These are phyloP conservation scores for Myotis planiceps DNA, from an alignment of 2,797 vertebrate species.

Conservation along the genomic window DNA sequence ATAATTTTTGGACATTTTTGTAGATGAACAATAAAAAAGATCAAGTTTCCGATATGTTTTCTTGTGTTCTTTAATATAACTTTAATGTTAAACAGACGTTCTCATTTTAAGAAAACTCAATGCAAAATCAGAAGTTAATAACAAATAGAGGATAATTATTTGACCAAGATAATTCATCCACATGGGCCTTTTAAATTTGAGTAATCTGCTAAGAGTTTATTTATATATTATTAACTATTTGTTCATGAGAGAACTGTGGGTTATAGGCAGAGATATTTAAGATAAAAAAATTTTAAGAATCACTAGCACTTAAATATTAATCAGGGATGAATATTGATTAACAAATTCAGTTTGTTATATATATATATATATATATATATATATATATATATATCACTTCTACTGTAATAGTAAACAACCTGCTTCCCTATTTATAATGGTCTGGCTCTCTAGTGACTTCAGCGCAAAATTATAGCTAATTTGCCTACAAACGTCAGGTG, in stretches of 20 bases:
- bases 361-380: no score
- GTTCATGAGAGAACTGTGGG: neutral
- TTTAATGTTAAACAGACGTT: constrained; percentile 12
- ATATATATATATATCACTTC: no score
- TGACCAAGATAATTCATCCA: neutral
- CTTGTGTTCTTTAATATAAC: neutral
- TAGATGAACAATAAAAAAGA: constrained; percentile 28
- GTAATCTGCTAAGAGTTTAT: neutral
- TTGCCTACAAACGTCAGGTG: no score
- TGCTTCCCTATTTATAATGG: no score
- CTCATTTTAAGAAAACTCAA: constrained; percentile 7
- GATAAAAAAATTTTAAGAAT: neutral
- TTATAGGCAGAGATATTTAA: constrained; percentile 25
- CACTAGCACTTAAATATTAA: constrained; percentile 23
- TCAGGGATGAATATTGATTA: constrained; percentile 14
- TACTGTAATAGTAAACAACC: no score
- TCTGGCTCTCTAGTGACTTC: no score
- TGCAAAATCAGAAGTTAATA: constrained; percentile 19
- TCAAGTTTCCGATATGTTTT: constrained; percentile 23
- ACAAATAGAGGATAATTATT: neutral
- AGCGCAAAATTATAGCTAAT: no score
- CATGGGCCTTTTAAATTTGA: neutral
- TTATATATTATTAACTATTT: constrained; percentile 26
- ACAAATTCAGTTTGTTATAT: neutral
- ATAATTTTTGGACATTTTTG: constrained; percentile 7